Base-by-base conservation (phyloP, 2,888 invertebrate genomes). In the Selenia dentaria region DNA sequence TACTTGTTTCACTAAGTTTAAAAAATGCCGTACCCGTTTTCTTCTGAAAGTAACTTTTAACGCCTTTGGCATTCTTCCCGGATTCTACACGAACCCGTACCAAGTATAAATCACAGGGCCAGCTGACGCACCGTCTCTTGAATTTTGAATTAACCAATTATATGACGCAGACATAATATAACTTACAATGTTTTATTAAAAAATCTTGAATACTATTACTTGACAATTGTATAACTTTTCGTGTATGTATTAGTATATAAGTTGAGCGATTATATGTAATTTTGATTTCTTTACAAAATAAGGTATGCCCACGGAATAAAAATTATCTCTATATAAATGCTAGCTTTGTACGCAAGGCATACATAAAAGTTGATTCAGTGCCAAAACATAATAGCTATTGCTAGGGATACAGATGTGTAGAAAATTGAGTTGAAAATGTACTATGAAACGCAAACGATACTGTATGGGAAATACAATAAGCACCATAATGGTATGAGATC, bases 101-200 rank as follows among this genome's bases (percentile, higher is more conserved):
- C 64, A 64, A 68, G 72, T 66, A 83, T 84, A 84, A 83, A 84
- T 83, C 83, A 83, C 71, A 48, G 65, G 49, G 64, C 72, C 77
- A 83, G 81, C 74, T 78, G 81, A 77, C 80, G 83, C 73, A 56
- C 63, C 63, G 66, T 71, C 76, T 69, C 62, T 74, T 73, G 83
- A 85, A 84, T 86, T 77, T 72, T 77, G 74, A 70, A 82, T 81
- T 74, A 79, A 75, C 62, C 61, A 61, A 62, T 57, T 57, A 59
- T 59, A 62, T 58, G 60, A 58, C 60, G 64, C 60, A 58, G 65
- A 69, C 63, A 62, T 68, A 66, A 22, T 22, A 22, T 64, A n/a
- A n/a, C n/a, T n/a, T 65, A 65, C 62, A 62, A 14, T 46, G 33
- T 36, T 49, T 41, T 51, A 36, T 43, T 44, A 51, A 50, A 39